These are phyloP conservation scores for Diachasmimorpha longicaudata DNA, from an alignment of 1,140 invertebrate species.

Conservation along the genomic window DNA sequence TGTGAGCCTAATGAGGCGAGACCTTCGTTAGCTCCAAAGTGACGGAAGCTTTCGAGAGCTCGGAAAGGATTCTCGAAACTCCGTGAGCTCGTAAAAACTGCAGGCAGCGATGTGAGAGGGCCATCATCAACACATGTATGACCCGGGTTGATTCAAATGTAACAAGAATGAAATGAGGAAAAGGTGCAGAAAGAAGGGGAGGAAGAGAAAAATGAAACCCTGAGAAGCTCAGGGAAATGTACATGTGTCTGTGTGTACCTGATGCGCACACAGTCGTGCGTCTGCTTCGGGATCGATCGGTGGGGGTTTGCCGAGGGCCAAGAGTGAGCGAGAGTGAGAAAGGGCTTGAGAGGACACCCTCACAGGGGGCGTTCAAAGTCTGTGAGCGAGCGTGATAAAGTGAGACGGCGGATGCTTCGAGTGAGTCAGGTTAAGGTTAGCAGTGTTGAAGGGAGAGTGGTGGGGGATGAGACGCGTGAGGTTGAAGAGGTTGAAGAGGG, in stretches of 20 bases:
- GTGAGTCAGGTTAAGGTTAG: conserved; percentile 3
- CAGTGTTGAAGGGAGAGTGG: not conserved
- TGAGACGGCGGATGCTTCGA: not conserved
- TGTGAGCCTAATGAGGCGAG: not conserved
- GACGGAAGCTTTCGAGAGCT: not conserved
- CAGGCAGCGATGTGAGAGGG: not conserved
- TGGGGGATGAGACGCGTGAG: not conserved
- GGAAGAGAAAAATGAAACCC: not conserved
- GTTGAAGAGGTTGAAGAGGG: not conserved
- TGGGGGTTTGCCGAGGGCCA: not conserved
- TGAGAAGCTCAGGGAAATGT: not conserved
- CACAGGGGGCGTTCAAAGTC: not conserved
- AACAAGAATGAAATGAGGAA: conserved; percentile 2
- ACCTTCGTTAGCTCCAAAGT: not conserved
- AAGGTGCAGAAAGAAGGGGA: not conserved
- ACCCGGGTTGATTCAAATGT: not conserved
- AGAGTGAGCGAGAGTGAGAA: not conserved
- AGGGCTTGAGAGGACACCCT: not conserved
- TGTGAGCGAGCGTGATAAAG: not conserved
- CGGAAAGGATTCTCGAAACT: not conserved
- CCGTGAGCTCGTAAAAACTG: not conserved
- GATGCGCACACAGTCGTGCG: not conserved
- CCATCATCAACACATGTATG: not conserved
- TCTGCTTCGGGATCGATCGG: not conserved
- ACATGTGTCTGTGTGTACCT: not conserved